Base-by-base conservation (phyloP, 2,888 invertebrate genomes). In the Heliconius ethilla region DNA sequence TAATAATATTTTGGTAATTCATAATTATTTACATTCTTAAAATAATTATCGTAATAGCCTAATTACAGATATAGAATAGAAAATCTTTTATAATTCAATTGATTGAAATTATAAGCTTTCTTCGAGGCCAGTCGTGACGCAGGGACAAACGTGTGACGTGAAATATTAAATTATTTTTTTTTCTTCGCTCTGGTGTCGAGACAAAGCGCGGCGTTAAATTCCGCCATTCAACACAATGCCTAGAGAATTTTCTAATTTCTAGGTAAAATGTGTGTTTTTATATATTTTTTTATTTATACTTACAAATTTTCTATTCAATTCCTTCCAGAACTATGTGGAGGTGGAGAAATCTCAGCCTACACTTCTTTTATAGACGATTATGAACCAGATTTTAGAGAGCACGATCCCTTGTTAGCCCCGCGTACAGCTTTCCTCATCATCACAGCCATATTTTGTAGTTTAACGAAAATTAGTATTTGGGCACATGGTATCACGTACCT, bases 401-500 rank as follows among this genome's bases (percentile, higher is more conserved):
- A 79, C 10, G 80, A 83, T 70, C 37, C 40, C 5, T 55, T 76
- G 6, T 75, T 81, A 37, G 69, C 81, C 18, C 80, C 86, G 0
- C 85, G 90, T 22, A 85, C 85, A 0, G 81, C 83, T 0, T 80
- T 89, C 75, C 87, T 93, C 63, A 82, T 91, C 25, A 75, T 88
- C 62, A 90, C 92, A 0, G 89, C 87, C 0, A 65, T 89, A 0
- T 80, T 90, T 37, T 90, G 91, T 79, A 83, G 86, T 0, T 81
- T 93, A 0, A 86, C 91, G 5, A 90, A 89, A 83, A 83, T 92
- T 84, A 90, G 91, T 84, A 86, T 93, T 15, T 94, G 91, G 90
- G 88, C 92, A 0, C 93, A 93, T 45, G 93, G 93, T 0, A 84
- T 92, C 18, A 91, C 92, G 0, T 92, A 91, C 72, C 82, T 93